phyloP scores from a whole-genome alignment of 64 coral and sea anemone species.

The Pocillopora damicornis region DNA sequence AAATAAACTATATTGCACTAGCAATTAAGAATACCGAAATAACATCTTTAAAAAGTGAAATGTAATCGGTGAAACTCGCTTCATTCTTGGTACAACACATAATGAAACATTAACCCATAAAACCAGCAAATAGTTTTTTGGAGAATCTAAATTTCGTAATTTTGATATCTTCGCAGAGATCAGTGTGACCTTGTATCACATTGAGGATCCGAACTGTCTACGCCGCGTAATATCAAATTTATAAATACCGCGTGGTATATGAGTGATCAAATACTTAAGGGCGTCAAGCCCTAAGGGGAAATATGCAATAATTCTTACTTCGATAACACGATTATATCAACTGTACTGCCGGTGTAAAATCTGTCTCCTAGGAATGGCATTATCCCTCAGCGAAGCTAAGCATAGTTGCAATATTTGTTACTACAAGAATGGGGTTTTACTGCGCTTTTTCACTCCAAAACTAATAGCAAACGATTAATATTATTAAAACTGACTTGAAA shows the following conservation, averaged over 20 bases:
- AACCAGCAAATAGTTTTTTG: background rate
- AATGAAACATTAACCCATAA: background rate
- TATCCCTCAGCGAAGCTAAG: background rate
- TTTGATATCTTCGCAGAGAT: background rate
- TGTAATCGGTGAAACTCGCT: background rate
- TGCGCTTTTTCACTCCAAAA: no score
- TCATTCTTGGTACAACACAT: background rate
- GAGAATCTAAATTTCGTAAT: background rate
- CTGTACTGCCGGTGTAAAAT: background rate
- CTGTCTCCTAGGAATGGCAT: background rate
- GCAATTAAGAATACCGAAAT: background rate
- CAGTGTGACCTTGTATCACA: background rate
- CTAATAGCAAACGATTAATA: background rate
- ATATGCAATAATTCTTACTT: background rate
- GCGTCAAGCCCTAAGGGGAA: background rate
- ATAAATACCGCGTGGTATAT: background rate
- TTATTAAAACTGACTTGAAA: background rate
- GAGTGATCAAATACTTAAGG: background rate
- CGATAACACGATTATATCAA: background rate
- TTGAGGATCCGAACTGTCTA: background rate
- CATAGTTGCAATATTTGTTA: no score
- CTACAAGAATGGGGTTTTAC: no score
- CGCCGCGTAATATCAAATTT: background rate
- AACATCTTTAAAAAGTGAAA: background rate
- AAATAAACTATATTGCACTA: background rate